Conservation (phyloP, 23 tunicate species). For the Diplosoma virens region DNA sequence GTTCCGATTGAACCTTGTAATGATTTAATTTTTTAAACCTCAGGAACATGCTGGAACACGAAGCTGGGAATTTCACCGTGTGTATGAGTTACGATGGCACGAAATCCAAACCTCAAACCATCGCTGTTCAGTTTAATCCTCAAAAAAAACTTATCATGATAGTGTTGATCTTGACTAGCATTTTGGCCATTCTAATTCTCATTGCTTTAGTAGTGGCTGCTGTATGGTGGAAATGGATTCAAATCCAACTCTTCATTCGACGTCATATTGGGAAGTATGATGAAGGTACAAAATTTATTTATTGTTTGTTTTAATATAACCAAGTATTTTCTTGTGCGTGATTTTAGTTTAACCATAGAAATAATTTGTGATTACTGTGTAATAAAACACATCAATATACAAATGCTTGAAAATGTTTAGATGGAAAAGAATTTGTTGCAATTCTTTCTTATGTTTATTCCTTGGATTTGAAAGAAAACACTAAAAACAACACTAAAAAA, state of each 20-base stretch:
- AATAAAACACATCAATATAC: too few relatives aligned
- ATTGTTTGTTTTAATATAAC: neutral
- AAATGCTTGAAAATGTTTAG: conserved; percentile 9
- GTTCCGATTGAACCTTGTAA: too few relatives aligned
- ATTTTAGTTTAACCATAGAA: neutral
- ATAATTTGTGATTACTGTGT: neutral
- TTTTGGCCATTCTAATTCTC: neutral
- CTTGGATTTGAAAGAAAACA: neutral
- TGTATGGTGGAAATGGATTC: conserved; percentile 26
- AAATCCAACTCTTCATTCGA: conserved; percentile 18
- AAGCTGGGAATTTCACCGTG: conserved; percentile 13
- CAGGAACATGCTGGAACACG: conserved; percentile 24
- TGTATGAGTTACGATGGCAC: neutral
- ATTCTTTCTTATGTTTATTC: conserved; percentile 30
- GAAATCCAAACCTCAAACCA: neutral
- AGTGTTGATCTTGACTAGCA: neutral
- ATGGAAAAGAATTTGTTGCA: conserved; percentile 20
- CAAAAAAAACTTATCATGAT: conserved; percentile 3
- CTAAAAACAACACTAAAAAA: neutral
- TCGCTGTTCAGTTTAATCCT: conserved; percentile 9
- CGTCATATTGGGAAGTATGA: conserved; percentile 41
- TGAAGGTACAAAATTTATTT: conserved; percentile 11
- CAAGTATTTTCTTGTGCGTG: neutral
- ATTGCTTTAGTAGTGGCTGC: neutral
- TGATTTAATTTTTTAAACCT: neutral